These are phyloP conservation scores for Odontomachus brunneus DNA, from an alignment of 1,140 invertebrate genomes.

Conservation along the genomic window DNA sequence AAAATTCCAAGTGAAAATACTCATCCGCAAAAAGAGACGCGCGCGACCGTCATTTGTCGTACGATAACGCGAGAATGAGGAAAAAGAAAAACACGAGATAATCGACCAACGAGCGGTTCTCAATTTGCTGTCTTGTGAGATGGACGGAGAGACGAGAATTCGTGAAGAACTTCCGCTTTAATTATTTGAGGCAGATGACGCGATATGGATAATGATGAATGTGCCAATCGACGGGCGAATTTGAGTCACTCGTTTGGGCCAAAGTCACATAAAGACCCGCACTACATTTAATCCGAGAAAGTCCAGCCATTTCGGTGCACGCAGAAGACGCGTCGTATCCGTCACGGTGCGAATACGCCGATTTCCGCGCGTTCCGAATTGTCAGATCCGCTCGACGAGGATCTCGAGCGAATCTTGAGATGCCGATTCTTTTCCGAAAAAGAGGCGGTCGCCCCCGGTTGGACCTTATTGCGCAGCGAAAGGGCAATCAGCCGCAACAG, in stretches of 20 bases:
- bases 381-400: neutral
- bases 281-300: neutral
- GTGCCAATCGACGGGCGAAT: neutral
- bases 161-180: constrained; percentile 14
- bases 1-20: constrained; percentile 66
- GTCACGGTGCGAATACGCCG: too few relatives aligned
- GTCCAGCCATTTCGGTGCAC: neutral
- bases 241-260: neutral
- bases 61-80: constrained; percentile 58
- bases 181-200: neutral
- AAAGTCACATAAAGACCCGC: neutral
- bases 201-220: neutral
- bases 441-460: constrained; percentile 26
- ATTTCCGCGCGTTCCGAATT: neutral
- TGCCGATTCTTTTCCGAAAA: constrained; percentile 42
- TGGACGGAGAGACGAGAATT: constrained; percentile 8
- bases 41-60: constrained; percentile 60
- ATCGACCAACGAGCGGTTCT: constrained; percentile 48
- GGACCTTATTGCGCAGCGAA: constrained; percentile 44
- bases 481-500: constrained; percentile 64
- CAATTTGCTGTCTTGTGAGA: neutral
- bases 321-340: neutral
- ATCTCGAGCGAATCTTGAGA: neutral
- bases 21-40: constrained; percentile 58
- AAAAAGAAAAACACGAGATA: constrained; percentile 39